Evolutionary conservation across 2,113 vertebrate genomes (phyloP).

Genomic region (Capra hircus): DNA sequence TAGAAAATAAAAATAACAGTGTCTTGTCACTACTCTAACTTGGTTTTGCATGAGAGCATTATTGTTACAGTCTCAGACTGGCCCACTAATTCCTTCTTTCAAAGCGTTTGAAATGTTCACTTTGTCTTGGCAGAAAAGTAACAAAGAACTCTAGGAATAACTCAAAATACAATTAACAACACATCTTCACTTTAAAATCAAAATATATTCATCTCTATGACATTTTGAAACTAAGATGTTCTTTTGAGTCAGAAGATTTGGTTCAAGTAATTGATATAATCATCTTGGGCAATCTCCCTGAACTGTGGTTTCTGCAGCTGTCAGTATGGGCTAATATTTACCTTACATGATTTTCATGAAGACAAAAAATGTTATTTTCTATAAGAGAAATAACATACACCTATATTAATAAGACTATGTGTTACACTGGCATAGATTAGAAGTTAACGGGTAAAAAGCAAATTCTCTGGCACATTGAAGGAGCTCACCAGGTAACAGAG

Average conservation of each 20-base stretch:
- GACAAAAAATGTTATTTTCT: neutral
- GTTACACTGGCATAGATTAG: neutral
- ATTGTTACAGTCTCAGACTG: neutral
- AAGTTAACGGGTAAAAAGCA: neutral
- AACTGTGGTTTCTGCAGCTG: neutral
- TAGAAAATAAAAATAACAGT: neutral
- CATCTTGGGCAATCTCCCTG: neutral
- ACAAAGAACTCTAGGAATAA: neutral
- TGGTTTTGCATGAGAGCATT: conserved; percentile 3
- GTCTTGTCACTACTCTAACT: neutral
- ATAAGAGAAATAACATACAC: neutral
- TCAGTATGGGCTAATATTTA: neutral
- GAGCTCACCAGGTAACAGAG: neutral
- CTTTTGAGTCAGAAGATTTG: neutral
- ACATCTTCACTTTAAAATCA: neutral
- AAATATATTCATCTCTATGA: neutral
- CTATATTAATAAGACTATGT: neutral
- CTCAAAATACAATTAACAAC: neutral
- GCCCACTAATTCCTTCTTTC: neutral
- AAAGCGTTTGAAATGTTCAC: neutral
- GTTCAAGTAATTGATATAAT: neutral
- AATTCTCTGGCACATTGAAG: neutral
- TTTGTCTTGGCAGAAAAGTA: neutral
- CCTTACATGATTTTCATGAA: neutral
- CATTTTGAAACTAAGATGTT: neutral